Conservation (phyloP, 30 jellyfish, hydroid and myxozoan species). For the Aurelia aurita complex sp. Pacific region DNA sequence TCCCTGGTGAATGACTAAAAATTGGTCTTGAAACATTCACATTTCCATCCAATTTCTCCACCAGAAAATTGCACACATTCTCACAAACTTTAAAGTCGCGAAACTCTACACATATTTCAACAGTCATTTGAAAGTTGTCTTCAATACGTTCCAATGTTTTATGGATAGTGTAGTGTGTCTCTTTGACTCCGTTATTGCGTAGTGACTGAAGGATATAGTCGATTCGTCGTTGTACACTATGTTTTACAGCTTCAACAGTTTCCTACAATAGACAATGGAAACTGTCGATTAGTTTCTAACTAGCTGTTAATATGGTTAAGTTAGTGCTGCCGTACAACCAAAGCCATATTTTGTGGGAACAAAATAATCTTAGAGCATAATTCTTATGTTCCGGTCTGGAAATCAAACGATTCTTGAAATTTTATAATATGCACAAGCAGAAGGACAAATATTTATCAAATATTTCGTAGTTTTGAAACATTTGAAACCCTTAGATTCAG, state of each 20-base stretch:
- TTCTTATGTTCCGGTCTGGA: no score
- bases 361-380: no score
- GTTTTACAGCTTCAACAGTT: slow-evolving; percentile 78
- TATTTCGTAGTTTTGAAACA: no score
- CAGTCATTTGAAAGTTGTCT: slow-evolving; percentile 47
- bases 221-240: slow-evolving; percentile 76
- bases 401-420: no score
- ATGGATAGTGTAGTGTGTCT: slow-evolving; percentile 55
- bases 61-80: slow-evolving; percentile 58
- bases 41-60: slow-evolving; percentile 78
- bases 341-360: no score
- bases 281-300: neutral
- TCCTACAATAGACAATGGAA: slow-evolving; percentile 39
- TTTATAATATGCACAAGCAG: no score
- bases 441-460: no score
- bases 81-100: slow-evolving; percentile 64
- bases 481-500: no score
- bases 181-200: slow-evolving; percentile 60
- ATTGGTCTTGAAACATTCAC: slow-evolving; percentile 61
- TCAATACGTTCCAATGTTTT: slow-evolving; percentile 51
- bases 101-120: slow-evolving; percentile 65
- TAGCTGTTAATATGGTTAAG: no score
- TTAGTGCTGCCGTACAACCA: no score
- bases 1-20: slow-evolving; percentile 76
- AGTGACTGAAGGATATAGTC: slow-evolving; percentile 84